These are phyloP conservation scores for Esox masquinongy DNA, from an alignment of 2,797 vertebrate genomes.

Conservation along the genomic window DNA sequence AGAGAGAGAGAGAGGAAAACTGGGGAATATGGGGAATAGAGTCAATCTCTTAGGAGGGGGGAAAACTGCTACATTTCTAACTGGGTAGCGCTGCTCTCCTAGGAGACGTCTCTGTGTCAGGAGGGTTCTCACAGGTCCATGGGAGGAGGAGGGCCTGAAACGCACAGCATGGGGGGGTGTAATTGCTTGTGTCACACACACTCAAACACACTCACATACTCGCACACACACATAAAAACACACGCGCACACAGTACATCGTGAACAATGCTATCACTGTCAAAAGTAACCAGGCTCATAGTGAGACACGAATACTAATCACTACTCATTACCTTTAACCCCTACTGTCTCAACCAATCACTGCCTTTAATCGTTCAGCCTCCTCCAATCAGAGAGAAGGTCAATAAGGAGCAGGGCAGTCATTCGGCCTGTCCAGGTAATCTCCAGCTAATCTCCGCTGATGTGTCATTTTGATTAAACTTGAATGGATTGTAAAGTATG, in stretches of 20 bases:
- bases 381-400: slow-evolving; percentile 64
- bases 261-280: slow-evolving; percentile 53
- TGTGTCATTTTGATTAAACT: neutral
- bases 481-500: neutral
- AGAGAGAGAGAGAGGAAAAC: slow-evolving; percentile 4
- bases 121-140: slow-evolving; percentile 37
- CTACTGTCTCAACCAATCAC: slow-evolving; percentile 54
- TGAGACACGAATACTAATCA: slow-evolving; percentile 63
- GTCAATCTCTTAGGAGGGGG: slow-evolving; percentile 5
- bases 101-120: slow-evolving; percentile 64
- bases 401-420: slow-evolving; percentile 48
- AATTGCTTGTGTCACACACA: slow-evolving; percentile 24
- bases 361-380: slow-evolving; percentile 38
- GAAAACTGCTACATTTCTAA: slow-evolving; percentile 41
- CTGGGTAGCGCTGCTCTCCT: slow-evolving; percentile 44
- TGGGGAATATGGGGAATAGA: neutral
- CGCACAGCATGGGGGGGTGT: slow-evolving; percentile 36
- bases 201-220: slow-evolving; percentile 22
- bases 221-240: slow-evolving; percentile 14
- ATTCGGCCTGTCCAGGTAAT: slow-evolving; percentile 55
- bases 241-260: slow-evolving; percentile 35
- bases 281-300: slow-evolving; percentile 22
- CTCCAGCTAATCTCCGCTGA: neutral
- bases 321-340: slow-evolving; percentile 61
- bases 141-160: slow-evolving; percentile 42